A percentile compares a stretch with the other conserved stretches of the same genome.
Conservation (phyloP, 2,797 vertebrate species). For the Zonotrichia albicollis region DNA sequence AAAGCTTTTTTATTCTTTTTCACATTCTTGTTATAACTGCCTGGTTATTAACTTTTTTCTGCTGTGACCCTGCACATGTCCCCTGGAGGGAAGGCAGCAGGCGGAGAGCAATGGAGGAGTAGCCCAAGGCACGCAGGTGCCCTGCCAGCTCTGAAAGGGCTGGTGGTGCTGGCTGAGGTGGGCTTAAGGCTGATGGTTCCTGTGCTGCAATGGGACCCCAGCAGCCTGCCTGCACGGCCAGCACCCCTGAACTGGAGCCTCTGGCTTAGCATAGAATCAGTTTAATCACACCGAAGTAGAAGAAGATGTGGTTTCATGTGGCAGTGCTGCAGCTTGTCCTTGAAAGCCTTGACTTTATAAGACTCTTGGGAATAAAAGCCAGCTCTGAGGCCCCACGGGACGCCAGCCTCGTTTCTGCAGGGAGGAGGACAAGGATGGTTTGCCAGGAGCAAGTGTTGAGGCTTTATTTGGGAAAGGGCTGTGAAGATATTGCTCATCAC, state of each 20-base stretch:
- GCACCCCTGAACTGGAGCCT: neutral
- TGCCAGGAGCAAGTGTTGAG: neutral
- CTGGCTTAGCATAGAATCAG: fast-evolving
- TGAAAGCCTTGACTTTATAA: neutral
- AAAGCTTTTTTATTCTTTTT: conserved; percentile 74
- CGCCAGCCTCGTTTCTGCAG: fast-evolving
- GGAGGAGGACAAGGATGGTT: fast-evolving
- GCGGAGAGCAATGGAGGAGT: neutral
- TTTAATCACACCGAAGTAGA: neutral
- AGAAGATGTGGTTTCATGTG: neutral
- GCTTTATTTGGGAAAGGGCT: conserved; percentile 2
- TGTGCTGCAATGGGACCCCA: fast-evolving
- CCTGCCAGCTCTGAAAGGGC: neutral
- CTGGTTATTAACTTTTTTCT: conserved; percentile 13
- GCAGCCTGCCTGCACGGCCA: neutral
- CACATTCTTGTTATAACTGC: neutral
- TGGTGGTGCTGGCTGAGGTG: no score
- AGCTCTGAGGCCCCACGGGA: fast-evolving
- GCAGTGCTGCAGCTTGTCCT: fast-evolving
- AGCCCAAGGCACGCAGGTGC: fast-evolving
- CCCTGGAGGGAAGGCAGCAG: neutral
- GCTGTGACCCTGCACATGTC: fast-evolving
- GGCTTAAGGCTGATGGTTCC: neutral
- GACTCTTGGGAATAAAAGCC: neutral
- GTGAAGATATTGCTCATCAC: neutral